Conservation (phyloP, 2,113 vertebrate species). For the Xenotilapia caudafasciata region DNA sequence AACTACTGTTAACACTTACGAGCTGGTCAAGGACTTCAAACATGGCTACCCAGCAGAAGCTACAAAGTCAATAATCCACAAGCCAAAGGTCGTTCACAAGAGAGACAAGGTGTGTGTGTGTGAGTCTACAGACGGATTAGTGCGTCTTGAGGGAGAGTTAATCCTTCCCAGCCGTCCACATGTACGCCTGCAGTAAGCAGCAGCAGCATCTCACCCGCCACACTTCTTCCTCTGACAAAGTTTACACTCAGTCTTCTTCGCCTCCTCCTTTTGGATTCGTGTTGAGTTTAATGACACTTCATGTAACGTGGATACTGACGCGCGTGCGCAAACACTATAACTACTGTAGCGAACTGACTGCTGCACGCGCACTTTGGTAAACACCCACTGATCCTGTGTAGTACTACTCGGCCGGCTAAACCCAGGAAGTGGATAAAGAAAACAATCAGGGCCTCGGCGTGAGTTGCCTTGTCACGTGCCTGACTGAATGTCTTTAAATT, state of each 20-base stretch:
- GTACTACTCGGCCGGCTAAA: constrained; percentile 8
- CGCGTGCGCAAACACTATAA: neutral
- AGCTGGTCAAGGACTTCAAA: constrained; percentile 5
- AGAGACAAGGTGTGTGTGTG: neutral
- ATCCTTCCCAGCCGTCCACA: constrained; percentile 26
- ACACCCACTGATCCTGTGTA: neutral
- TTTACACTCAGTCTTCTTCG: neutral
- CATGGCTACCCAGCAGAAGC: constrained; percentile 11
- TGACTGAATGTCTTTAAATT: neutral
- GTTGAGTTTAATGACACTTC: neutral
- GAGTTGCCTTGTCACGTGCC: constrained; percentile 32
- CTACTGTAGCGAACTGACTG: neutral
- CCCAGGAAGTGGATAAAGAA: constrained; percentile 50
- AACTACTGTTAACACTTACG: neutral
- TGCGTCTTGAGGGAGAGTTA: neutral
- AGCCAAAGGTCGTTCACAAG: constrained; percentile 35
- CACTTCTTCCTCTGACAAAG: neutral
- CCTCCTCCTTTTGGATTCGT: neutral
- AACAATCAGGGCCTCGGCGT: constrained; percentile 12
- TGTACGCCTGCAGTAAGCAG: neutral
- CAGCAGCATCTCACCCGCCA: neutral
- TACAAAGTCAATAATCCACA: constrained; percentile 44
- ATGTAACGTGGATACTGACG: neutral
- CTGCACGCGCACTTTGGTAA: neutral
- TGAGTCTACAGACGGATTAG: constrained; percentile 19